phyloP scores from a whole-genome alignment of 2,113 vertebrate genomes.

The Xerus inauris region DNA sequence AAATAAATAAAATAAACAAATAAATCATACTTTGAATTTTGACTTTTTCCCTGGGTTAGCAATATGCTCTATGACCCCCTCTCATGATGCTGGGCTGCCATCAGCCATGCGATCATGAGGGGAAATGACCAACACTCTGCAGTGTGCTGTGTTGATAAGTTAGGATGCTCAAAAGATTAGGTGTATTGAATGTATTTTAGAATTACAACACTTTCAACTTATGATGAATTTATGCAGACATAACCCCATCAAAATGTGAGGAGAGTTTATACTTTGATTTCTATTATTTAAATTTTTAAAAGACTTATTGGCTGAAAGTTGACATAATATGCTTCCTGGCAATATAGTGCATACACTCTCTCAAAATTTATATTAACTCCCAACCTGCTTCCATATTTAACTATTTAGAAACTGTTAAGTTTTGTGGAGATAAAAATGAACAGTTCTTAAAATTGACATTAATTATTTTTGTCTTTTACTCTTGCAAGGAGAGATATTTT shows the following conservation, averaged over 20 bases:
- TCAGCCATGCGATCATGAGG: neutral
- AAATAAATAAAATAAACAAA: too few species aligned
- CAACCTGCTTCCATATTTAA: neutral
- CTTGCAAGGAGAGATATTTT: neutral
- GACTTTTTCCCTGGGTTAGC: neutral
- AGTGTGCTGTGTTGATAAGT: neutral
- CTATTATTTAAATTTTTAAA: neutral
- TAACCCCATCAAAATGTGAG: neutral
- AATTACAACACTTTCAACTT: neutral
- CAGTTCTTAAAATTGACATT: neutral
- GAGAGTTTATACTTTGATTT: neutral
- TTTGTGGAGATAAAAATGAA: constrained; percentile 20
- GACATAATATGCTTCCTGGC: neutral
- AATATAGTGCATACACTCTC: neutral
- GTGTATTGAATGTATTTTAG: neutral
- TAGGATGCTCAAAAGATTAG: neutral
- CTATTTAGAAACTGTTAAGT: neutral
- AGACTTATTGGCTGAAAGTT: neutral
- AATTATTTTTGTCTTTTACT: neutral
- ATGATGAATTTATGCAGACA: neutral
- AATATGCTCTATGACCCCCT: neutral
- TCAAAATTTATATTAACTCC: neutral
- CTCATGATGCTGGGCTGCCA: neutral
- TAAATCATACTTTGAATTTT: neutral
- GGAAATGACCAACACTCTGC: neutral